phyloP scores from a whole-genome alignment of 1,140 invertebrate genomes.

The Mya arenaria region DNA sequence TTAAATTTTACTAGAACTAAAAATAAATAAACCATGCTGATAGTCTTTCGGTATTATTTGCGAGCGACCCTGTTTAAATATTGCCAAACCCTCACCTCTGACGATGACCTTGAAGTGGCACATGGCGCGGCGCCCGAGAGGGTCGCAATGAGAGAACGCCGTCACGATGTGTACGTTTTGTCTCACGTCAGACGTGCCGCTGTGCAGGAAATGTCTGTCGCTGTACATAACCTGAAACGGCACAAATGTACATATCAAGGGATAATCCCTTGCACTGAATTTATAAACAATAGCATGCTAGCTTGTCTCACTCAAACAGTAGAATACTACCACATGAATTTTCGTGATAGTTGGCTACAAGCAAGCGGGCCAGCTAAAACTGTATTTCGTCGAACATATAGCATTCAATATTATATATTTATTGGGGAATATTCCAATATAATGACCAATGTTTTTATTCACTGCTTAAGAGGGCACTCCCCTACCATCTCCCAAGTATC shows the following conservation, averaged over 20 bases:
- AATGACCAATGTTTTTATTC: neutral
- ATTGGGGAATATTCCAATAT: neutral
- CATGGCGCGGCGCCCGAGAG: conserved; percentile 10
- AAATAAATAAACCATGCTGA: neutral
- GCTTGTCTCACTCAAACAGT: neutral
- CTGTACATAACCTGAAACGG: conserved; percentile 26
- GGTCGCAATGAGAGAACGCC: conserved; percentile 34
- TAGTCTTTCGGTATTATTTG: neutral
- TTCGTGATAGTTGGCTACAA: too few relatives aligned
- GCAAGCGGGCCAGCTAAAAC: too few relatives aligned
- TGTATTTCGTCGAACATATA: too few relatives aligned
- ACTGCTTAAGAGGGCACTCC: neutral
- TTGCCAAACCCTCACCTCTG: conserved; percentile 6
- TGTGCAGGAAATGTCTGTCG: conserved; percentile 20
- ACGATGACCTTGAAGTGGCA: conserved; percentile 43
- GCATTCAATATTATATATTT: neutral
- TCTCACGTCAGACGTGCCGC: neutral
- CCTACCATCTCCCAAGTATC: neutral
- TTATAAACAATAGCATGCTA: neutral
- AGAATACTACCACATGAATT: neutral
- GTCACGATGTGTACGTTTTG: conserved; percentile 43
- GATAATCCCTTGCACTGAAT: neutral
- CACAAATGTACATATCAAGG: neutral
- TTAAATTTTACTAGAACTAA: neutral
- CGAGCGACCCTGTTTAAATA: neutral